Conservation (phyloP, 1,140 invertebrate genomes). For the Cotesia typhae region DNA sequence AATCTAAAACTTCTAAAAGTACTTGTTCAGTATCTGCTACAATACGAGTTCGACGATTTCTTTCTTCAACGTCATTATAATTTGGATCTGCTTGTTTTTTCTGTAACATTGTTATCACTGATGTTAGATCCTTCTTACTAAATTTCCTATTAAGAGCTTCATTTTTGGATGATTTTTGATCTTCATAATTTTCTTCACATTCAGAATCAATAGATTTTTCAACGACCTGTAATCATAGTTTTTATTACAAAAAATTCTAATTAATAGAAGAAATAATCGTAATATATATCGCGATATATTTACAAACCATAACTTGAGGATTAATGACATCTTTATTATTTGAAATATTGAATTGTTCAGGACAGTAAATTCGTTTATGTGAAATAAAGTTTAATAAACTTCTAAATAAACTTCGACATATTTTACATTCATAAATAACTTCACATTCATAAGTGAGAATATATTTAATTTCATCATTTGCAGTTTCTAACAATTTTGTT, state of each 20-base stretch:
- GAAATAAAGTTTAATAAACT: constrained; percentile 84
- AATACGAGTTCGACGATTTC: constrained; percentile 20
- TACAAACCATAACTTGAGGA: constrained; percentile 62
- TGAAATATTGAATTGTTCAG: constrained; percentile 64
- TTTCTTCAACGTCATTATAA: constrained; percentile 13
- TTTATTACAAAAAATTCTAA: constrained; percentile 4
- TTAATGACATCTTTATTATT: constrained; percentile 56
- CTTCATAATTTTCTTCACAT: constrained; percentile 49
- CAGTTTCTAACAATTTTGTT: constrained; percentile 46
- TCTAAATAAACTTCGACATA: constrained; percentile 85
- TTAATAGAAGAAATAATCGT: constrained; percentile 3
- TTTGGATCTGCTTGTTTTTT: constrained; percentile 50
- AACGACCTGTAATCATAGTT: constrained; percentile 17
- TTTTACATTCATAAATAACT: constrained; percentile 84
- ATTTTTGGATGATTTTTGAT: constrained; percentile 55
- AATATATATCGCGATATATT: constrained; percentile 12
- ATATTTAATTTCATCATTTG: constrained; percentile 70
- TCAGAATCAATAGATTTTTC: constrained; percentile 27
- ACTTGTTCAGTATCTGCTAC: constrained; percentile 43
- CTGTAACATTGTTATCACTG: constrained; percentile 65
- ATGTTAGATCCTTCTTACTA: constrained; percentile 69
- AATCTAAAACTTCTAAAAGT: constrained; percentile 65
- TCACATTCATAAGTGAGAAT: constrained; percentile 82
- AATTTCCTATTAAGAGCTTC: constrained; percentile 55
- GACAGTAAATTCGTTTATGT: constrained; percentile 84